A percentile compares a stretch with the other conserved stretches of the same genome.
Evolutionary conservation across 1,140 invertebrate genomes (phyloP).

Genomic region (Eumaeus atala): DNA sequence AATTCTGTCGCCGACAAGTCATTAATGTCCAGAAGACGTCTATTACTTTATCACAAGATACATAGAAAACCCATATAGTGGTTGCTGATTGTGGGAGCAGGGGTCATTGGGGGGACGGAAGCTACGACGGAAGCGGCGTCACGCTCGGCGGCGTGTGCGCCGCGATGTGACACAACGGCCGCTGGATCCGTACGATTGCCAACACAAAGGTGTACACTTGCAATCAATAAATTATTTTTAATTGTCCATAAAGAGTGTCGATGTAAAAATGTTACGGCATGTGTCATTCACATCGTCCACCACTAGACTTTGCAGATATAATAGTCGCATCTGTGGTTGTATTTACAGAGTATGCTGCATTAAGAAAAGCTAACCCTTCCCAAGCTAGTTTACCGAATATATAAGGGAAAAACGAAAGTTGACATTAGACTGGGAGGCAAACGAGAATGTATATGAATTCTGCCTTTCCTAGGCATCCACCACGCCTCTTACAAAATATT

Average conservation of each 20-base stretch:
- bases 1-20: background rate
- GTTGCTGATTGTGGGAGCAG: conserved; percentile 5
- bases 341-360: too few species aligned
- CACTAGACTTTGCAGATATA: background rate
- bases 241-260: background rate
- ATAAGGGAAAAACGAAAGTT: too few species aligned
- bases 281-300: too few species aligned
- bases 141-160: conserved; percentile 46
- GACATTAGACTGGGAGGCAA: too few species aligned
- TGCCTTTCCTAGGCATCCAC: too few species aligned
- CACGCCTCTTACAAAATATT: too few species aligned
- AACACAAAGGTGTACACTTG: conserved; percentile 19
- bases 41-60: background rate
- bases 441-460: too few species aligned
- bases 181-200: conserved; percentile 24
- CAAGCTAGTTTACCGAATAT: too few species aligned
- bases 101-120: conserved; percentile 61
- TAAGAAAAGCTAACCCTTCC: too few species aligned
- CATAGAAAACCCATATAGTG: background rate
- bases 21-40: background rate
- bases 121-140: conserved; percentile 56
- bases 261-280: too few species aligned
- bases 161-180: conserved; percentile 42
- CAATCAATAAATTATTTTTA: conserved; percentile 14
- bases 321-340: conserved; percentile 7